phyloP scores from a whole-genome alignment of 2,113 vertebrate genomes.

The Ovibos moschatus region DNA sequence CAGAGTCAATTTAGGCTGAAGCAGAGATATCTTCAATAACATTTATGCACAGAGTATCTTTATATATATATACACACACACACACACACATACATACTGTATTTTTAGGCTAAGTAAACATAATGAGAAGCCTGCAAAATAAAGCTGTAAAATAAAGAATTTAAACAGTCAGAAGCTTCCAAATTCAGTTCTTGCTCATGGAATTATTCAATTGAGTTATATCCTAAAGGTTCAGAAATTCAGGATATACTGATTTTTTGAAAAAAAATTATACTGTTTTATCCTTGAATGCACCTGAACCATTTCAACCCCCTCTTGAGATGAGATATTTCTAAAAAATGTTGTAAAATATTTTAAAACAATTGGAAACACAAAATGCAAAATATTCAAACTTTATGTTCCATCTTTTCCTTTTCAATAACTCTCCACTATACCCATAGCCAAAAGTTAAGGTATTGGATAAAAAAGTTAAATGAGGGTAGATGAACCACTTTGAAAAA shows the following conservation, averaged over 20 bases:
- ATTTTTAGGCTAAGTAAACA: background rate
- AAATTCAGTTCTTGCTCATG: background rate
- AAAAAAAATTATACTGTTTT: background rate
- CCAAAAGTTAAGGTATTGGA: background rate
- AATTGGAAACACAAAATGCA: background rate
- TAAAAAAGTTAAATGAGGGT: background rate
- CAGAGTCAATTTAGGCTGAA: background rate
- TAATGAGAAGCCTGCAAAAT: background rate
- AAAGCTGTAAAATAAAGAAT: background rate
- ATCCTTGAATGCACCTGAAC: background rate
- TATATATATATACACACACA: background rate
- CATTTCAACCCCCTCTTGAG: background rate
- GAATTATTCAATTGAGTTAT: background rate
- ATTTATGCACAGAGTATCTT: background rate
- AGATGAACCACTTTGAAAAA: background rate
- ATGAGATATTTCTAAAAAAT: background rate
- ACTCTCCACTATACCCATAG: fast-evolving
- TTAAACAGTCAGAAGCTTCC: background rate
- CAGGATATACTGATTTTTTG: background rate
- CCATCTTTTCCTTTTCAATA: background rate
- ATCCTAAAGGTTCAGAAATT: background rate
- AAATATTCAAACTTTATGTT: background rate
- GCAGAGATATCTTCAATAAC: background rate
- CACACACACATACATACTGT: background rate
- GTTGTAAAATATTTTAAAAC: background rate